Evolutionary conservation across 2,888 invertebrate species (phyloP).

Genomic region (Nycteola revayana): DNA sequence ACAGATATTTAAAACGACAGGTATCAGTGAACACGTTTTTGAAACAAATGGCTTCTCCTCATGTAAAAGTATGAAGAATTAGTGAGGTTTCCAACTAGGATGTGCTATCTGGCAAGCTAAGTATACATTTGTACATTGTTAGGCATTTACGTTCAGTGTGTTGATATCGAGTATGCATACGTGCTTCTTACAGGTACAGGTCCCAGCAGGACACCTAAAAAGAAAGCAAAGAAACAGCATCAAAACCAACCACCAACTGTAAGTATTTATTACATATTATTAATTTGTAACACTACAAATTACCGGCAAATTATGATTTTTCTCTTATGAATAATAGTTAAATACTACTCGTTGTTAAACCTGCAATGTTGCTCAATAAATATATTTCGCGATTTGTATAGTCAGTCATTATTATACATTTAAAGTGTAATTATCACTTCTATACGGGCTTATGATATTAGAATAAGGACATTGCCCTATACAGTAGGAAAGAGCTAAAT

Average conservation of each 20-base stretch:
- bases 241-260: slow-evolving; percentile 61
- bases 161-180: slow-evolving; percentile 12
- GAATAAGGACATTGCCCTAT: too few relatives aligned
- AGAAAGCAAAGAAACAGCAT: slow-evolving; percentile 67
- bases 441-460: too few relatives aligned
- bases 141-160: slow-evolving; percentile 5
- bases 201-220: slow-evolving; percentile 66
- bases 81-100: slow-evolving; percentile 10
- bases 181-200: slow-evolving; percentile 57
- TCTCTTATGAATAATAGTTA: too few relatives aligned
- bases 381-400: too few relatives aligned
- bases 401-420: too few relatives aligned
- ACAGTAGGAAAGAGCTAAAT: too few relatives aligned
- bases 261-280: slow-evolving; percentile 58
- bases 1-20: slow-evolving; percentile 3
- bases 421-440: too few relatives aligned
- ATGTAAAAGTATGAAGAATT: slow-evolving; percentile 7
- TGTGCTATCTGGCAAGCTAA: slow-evolving; percentile 30
- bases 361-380: too few relatives aligned
- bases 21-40: slow-evolving; percentile 32
- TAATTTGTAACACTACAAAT: too few relatives aligned
- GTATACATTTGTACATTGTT: slow-evolving; percentile 22
- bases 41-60: slow-evolving; percentile 29
- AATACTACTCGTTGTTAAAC: too few relatives aligned
- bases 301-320: too few relatives aligned